A percentile compares a stretch with the other conserved stretches of the same genome.
These are phyloP conservation scores for Nebria brevicollis DNA, from an alignment of 2,888 invertebrate genomes.

Conservation along the genomic window DNA sequence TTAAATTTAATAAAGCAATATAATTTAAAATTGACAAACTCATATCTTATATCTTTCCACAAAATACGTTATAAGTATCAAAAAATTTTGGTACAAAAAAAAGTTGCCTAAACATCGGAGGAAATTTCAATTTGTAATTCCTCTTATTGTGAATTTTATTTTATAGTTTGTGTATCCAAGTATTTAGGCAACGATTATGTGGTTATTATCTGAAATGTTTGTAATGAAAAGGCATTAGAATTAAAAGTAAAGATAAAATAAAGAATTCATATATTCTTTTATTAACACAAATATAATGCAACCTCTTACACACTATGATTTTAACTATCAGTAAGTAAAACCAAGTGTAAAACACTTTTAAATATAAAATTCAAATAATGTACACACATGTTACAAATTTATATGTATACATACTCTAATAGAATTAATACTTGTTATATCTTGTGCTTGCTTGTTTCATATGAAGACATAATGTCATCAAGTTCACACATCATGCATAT, in stretches of 20 bases:
- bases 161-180: too few relatives aligned
- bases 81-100: too few relatives aligned
- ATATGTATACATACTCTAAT: slow-evolving; percentile 34
- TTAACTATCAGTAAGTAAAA: slow-evolving; percentile 47
- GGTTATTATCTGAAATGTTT: too few relatives aligned
- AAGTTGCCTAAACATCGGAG: too few relatives aligned
- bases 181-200: too few relatives aligned
- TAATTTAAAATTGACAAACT: too few relatives aligned
- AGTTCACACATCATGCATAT: slow-evolving; percentile 35
- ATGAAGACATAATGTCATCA: slow-evolving; percentile 33
- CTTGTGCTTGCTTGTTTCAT: slow-evolving; percentile 25
- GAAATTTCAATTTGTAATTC: too few relatives aligned
- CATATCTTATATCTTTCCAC: too few relatives aligned
- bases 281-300: slow-evolving; percentile 57
- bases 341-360: slow-evolving; percentile 43
- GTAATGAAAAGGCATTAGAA: background rate
- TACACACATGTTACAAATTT: slow-evolving; percentile 35
- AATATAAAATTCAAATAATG: slow-evolving; percentile 43
- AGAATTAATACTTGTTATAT: slow-evolving; percentile 28
- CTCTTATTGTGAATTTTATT: too few relatives aligned
- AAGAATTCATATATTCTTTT: slow-evolving; percentile 49
- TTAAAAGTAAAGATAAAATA: background rate
- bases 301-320: slow-evolving; percentile 54
- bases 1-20: too few relatives aligned
- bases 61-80: too few relatives aligned